phyloP scores from a whole-genome alignment of 2,888 invertebrate species.

The Phortica magna region DNA sequence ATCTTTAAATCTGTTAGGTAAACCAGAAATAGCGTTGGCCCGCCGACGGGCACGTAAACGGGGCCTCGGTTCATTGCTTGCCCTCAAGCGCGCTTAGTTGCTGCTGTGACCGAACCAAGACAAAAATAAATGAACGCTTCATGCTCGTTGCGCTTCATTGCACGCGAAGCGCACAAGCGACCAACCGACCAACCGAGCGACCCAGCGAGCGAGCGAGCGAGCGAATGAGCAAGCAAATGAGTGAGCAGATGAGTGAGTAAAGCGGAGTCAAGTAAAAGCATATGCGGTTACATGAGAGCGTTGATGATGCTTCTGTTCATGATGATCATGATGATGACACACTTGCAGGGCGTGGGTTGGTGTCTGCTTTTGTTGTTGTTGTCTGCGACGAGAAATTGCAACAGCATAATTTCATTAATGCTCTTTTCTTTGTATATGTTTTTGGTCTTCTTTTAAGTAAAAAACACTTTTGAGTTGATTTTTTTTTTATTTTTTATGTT shows the following conservation, averaged over 20 bases:
- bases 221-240: constrained; percentile 20
- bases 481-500: background rate
- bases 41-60: background rate
- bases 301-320: background rate
- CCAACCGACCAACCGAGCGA: background rate
- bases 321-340: constrained; percentile 1
- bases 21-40: constrained; percentile 54
- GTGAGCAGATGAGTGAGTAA: constrained; percentile 22
- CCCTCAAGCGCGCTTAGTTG: constrained; percentile 51
- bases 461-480: background rate
- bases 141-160: constrained; percentile 57
- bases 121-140: constrained; percentile 8
- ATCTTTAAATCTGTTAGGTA: constrained; percentile 47
- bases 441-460: constrained; percentile 35
- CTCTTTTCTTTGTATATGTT: constrained; percentile 23
- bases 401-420: constrained; percentile 63
- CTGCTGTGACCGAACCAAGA: background rate
- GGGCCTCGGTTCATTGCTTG: constrained; percentile 17
- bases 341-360: background rate
- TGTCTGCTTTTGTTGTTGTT: background rate
- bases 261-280: constrained; percentile 45
- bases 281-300: constrained; percentile 40
- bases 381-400: constrained; percentile 38
- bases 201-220: constrained; percentile 8
- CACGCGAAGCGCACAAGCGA: constrained; percentile 31